These are phyloP conservation scores for Scartelaos histophorus DNA, from an alignment of 2,113 vertebrate genomes.

Conservation along the genomic window DNA sequence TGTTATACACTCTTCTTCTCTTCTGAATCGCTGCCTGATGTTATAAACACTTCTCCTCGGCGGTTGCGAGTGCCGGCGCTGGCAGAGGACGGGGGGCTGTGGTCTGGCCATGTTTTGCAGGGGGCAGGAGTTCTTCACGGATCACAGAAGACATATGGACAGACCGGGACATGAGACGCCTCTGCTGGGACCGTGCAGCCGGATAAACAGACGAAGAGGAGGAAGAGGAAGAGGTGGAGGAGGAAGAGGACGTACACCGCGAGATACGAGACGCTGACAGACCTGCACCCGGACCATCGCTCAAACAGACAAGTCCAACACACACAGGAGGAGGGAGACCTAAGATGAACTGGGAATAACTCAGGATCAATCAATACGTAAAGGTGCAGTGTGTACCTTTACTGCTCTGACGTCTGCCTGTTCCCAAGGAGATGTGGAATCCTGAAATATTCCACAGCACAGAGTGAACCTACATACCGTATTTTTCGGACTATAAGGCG, in stretches of 20 bases:
- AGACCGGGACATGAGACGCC: conserved; percentile 66
- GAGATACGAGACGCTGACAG: conserved; percentile 29
- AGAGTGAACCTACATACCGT: background rate
- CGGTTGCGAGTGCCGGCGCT: conserved; percentile 20
- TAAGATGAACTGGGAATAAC: background rate
- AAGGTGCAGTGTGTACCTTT: too few species aligned
- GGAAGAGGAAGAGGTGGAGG: conserved; percentile 34
- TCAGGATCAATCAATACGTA: background rate
- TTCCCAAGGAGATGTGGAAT: too few species aligned
- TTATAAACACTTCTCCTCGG: background rate
- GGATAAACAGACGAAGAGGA: conserved; percentile 67
- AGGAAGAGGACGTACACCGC: conserved; percentile 8
- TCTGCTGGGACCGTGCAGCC: conserved; percentile 68
- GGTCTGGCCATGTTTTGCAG: conserved; percentile 24
- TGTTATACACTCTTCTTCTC: background rate
- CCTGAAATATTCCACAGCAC: too few species aligned
- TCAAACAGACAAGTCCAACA: conserved; percentile 4
- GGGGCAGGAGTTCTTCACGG: conserved; percentile 70
- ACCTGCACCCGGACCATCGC: conserved; percentile 1
- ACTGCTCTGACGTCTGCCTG: too few species aligned
- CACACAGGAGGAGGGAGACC: background rate
- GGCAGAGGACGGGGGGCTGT: background rate
- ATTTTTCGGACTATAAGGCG: too few species aligned
- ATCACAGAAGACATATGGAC: conserved; percentile 74
- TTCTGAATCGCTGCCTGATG: conserved; percentile 47